These are phyloP conservation scores for Aptenodytes patagonicus DNA, from an alignment of 2,113 vertebrate genomes.

Conservation along the genomic window DNA sequence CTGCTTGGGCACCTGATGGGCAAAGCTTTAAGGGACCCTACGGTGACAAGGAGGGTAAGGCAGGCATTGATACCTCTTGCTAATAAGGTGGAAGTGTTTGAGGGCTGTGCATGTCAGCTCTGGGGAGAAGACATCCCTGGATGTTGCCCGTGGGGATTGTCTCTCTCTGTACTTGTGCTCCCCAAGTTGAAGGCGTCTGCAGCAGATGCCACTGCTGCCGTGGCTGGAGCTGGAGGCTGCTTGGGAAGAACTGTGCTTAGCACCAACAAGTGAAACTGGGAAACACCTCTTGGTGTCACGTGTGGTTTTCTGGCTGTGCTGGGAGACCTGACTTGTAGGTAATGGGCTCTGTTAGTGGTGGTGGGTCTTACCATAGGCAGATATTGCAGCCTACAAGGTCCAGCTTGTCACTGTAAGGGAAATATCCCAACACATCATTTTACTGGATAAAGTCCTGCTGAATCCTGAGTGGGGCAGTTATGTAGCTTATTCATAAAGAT, in stretches of 20 bases:
- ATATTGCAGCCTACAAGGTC: neutral
- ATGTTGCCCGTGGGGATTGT: neutral
- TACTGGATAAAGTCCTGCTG: neutral
- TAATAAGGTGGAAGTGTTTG: neutral
- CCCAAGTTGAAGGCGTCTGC: neutral
- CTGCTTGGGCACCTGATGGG: conserved; percentile 97
- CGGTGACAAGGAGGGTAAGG: conserved; percentile 93
- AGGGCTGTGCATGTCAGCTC: neutral
- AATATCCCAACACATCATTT: neutral
- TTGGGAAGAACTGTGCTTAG: neutral
- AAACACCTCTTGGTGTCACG: neutral
- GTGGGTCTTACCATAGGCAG: neutral
- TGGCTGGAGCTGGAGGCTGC: neutral
- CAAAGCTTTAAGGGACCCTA: conserved; percentile 94
- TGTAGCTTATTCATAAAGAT: neutral
- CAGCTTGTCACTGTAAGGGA: neutral
- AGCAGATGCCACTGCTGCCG: accelerated
- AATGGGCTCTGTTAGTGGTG: neutral
- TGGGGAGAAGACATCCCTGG: neutral
- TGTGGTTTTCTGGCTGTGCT: neutral
- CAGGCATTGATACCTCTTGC: neutral
- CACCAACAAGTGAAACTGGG: neutral
- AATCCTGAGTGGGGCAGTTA: neutral
- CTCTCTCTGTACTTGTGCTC: neutral
- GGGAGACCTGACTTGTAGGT: neutral